Evolutionary conservation across 2,888 invertebrate genomes (phyloP).

Genomic region (Mythimna albipuncta): DNA sequence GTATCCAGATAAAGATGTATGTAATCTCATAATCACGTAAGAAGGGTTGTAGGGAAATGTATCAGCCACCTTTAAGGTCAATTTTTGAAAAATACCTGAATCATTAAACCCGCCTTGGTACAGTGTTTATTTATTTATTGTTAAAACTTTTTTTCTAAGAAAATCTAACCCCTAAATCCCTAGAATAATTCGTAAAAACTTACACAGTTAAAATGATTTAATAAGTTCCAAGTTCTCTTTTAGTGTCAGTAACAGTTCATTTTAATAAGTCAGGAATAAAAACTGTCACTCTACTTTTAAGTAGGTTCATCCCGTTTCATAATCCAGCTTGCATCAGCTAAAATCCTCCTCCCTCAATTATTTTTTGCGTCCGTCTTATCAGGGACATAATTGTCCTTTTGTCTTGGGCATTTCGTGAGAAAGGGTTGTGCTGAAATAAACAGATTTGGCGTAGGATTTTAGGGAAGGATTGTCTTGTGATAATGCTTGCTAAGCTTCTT

Average conservation of each 20-base stretch:
- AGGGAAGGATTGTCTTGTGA: conserved; percentile 39
- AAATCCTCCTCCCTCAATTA: conserved; percentile 51
- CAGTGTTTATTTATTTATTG: not conserved
- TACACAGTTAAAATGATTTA: not conserved
- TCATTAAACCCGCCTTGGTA: too few relatives aligned
- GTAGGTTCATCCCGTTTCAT: conserved; percentile 2
- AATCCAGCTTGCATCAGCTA: conserved; percentile 37
- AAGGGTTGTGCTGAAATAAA: conserved; percentile 51
- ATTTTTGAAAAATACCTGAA: too few relatives aligned
- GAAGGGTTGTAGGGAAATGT: too few relatives aligned
- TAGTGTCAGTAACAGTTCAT: conserved; percentile 21
- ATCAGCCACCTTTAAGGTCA: too few relatives aligned
- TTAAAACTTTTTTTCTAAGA: not conserved
- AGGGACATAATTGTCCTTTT: conserved; percentile 57
- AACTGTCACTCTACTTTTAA: conserved; percentile 27
- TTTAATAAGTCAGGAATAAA: conserved; percentile 2
- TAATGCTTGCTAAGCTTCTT: conserved; percentile 27
- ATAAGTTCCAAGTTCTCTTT: conserved; percentile 20
- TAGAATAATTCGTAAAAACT: not conserved
- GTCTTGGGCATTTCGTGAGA: conserved; percentile 35
- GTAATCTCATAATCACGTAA: too few relatives aligned
- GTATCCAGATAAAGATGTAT: too few relatives aligned
- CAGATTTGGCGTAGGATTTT: conserved; percentile 58
- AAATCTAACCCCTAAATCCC: not conserved
- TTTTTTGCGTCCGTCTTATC: conserved; percentile 57